Conservation (phyloP, 2,797 vertebrate species). For the Setipinna tenuifilis region DNA sequence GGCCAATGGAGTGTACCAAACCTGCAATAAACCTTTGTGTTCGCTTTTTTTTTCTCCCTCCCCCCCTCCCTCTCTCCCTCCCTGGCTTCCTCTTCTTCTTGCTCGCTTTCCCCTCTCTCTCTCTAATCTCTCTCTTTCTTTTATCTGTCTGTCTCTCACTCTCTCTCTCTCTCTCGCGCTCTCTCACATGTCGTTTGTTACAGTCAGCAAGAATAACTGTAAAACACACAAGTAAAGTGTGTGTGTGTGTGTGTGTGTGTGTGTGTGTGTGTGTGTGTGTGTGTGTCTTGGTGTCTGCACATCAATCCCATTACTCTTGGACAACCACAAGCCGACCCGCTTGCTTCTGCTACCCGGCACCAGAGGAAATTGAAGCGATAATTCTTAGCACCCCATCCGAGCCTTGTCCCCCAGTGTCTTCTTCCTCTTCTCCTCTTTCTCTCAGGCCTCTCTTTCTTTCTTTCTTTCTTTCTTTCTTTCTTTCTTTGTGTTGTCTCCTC, state of each 20-base stretch:
- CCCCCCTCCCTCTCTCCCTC: not conserved
- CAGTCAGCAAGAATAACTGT: not conserved
- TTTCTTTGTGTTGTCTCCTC: not conserved
- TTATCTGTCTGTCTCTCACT: not conserved
- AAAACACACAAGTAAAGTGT: not conserved
- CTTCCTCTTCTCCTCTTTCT: slow-evolving; percentile 41
- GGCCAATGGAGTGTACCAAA: slow-evolving; percentile 21
- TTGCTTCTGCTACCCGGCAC: slow-evolving; percentile 62
- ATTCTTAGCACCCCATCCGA: slow-evolving; percentile 58
- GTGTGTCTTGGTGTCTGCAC: slow-evolving; percentile 54
- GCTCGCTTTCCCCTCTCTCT: not conserved
- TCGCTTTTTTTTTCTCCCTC: not conserved
- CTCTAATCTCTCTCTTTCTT: not conserved
- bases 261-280: not conserved
- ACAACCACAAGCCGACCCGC: slow-evolving; percentile 69
- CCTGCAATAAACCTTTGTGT: not conserved
- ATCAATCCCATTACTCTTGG: slow-evolving; percentile 74
- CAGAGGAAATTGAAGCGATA: slow-evolving; percentile 78
- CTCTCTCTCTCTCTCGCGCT: not conserved
- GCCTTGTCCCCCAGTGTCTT: slow-evolving; percentile 43
- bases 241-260: not conserved
- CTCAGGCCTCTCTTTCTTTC: slow-evolving; percentile 32
- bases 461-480: not conserved
- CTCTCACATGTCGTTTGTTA: not conserved
- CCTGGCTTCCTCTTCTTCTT: not conserved